Base-by-base conservation (phyloP, 2,797 vertebrate species). In the Anguilla obscura region DNA sequence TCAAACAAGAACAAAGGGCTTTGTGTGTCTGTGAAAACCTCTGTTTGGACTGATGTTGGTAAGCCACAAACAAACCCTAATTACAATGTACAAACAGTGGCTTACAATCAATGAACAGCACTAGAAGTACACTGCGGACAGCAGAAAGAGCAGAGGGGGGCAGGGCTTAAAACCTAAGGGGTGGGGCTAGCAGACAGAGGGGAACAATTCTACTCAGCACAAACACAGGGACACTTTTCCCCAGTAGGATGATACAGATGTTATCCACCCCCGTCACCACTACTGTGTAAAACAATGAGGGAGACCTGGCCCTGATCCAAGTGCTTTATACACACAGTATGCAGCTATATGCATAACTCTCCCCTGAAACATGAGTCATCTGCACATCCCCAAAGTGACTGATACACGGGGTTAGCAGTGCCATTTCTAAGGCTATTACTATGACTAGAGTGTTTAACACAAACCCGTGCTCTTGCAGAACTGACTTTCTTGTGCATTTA, bases 51-150 rank as follows among this genome's bases (percentile, higher is more conserved):
- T 94, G 90, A 91, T 94, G 91, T 91, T 93, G 90, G 93, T 91
- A 90, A 92, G 93, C 94, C 94, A 94, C 94, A 92, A 94, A 95
- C 94, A 94, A 94, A 93, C 92, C 90, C 91, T 91, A 93, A 92
- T 89, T 93, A 94, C 93, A 94, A 91, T 91, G 91, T 94, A 93
- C 93, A 92, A 93, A 91, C 92, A 93, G 89, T 89, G 79, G 84
- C 85, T 69, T 66, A 30, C 79, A 80, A 76, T 90, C 86, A 88
- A 84, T 85, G 40, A 87, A n/a, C 89, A 89, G 88, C 90, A 48
- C 90, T 74, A 87, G 24, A 8, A 82, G 74, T 82, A n/a, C 63
- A 85, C 52, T 36, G n/a, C 8, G 50, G 45, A 54, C 82, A 5
- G 48, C 45, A 10, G 79, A 84, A 80, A 50, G 27, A 40, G 50